A percentile compares a stretch with the other conserved stretches of the same genome.
phyloP scores from a whole-genome alignment of 92 coral and sea anemone genomes.

The Paramuricea clavata region DNA sequence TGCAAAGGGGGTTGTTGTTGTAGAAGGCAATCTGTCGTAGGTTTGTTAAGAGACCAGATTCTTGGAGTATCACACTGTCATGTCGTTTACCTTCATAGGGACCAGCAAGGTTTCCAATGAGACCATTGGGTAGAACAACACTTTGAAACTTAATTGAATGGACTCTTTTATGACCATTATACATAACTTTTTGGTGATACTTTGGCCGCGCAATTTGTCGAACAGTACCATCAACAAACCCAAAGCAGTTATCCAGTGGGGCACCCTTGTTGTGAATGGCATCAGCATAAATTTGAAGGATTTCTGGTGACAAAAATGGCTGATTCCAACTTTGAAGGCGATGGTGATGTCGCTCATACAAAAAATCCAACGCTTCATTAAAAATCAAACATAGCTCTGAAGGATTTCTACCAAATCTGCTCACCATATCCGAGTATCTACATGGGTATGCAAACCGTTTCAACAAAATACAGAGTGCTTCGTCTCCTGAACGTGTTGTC shows the following conservation, averaged over 20 bases:
- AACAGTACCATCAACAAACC: slow-evolving; percentile 47
- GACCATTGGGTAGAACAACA: slow-evolving; percentile 39
- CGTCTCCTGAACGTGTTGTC: no score
- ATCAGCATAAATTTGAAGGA: slow-evolving; percentile 5
- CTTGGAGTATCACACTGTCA: slow-evolving; percentile 29
- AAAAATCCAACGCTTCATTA: no score
- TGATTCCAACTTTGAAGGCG: no score
- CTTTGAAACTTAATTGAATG: slow-evolving; percentile 34
- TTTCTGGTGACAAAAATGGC: no score
- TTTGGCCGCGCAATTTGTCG: slow-evolving; percentile 29
- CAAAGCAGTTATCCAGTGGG: slow-evolving; percentile 24
- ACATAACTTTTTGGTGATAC: not conserved
- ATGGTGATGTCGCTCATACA: no score
- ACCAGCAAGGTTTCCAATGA: slow-evolving; percentile 25
- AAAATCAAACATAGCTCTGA: no score
- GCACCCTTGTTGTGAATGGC: slow-evolving; percentile 9
- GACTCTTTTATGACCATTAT: slow-evolving; percentile 36
- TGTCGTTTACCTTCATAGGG: slow-evolving; percentile 25
- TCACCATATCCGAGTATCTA: no score
- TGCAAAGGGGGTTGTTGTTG: slow-evolving; percentile 19
- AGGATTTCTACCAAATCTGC: no score
- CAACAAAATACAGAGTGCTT: no score
- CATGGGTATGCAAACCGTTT: no score
- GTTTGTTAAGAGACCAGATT: slow-evolving; percentile 20
- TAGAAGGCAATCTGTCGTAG: slow-evolving; percentile 8